These are phyloP conservation scores for Aurelia sp. DNA, from an alignment of 30 jellyfish, hydroid and myxozoan genomes.

Conservation along the genomic window DNA sequence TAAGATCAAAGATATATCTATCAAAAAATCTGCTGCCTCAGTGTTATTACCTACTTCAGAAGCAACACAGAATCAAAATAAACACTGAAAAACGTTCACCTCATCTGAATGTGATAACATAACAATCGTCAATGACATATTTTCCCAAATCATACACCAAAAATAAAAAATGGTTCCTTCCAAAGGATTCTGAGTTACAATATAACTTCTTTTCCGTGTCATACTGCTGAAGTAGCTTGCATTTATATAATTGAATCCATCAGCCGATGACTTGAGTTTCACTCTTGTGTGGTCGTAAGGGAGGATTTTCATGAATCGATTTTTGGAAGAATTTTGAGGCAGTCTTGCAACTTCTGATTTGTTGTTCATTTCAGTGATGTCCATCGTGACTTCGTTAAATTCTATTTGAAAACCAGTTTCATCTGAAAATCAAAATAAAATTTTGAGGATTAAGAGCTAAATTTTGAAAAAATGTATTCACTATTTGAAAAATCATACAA, in stretches of 20 bases:
- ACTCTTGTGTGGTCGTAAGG: constrained; percentile 67
- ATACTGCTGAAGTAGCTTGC: constrained; percentile 44
- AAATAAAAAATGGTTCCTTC: constrained; percentile 53
- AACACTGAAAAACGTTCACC: background rate
- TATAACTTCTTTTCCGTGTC: constrained; percentile 30
- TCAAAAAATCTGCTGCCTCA: no score
- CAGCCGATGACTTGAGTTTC: constrained; percentile 5
- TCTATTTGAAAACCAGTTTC: constrained; percentile 30
- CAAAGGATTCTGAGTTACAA: constrained; percentile 60
- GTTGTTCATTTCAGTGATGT: constrained; percentile 15
- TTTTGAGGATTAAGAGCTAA: background rate
- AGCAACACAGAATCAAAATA: no score
- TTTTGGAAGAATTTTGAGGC: constrained; percentile 22
- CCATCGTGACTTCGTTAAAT: constrained; percentile 14
- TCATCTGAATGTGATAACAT: constrained; percentile 38
- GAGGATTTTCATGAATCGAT: constrained; percentile 43
- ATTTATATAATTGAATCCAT: constrained; percentile 31
- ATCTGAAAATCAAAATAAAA: background rate
- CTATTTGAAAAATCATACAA: no score
- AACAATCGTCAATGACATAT: constrained; percentile 25
- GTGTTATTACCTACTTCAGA: no score
- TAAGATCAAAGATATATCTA: no score
- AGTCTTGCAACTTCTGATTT: constrained; percentile 31
- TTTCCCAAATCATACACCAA: constrained; percentile 71
- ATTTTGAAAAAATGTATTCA: background rate